These are phyloP conservation scores for Rhingia campestris DNA, from an alignment of 2,888 invertebrate genomes.

Conservation along the genomic window DNA sequence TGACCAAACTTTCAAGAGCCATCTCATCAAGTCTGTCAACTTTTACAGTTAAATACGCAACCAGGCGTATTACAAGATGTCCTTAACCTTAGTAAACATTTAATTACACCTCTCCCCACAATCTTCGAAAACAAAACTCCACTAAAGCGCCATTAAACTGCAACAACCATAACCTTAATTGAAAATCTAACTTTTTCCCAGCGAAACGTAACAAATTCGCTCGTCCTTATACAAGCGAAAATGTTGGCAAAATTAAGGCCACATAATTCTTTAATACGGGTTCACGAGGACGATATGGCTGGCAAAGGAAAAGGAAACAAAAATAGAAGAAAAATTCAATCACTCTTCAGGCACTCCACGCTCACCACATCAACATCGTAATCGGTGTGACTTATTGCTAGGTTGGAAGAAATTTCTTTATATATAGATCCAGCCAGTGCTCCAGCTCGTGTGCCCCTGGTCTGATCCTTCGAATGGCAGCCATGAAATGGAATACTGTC, in stretches of 20 bases:
- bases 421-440: background rate
- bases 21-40: background rate
- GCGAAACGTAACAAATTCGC: conserved; percentile 41
- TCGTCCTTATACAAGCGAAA: conserved; percentile 12
- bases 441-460: conserved; percentile 14
- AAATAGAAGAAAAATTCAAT: conserved; percentile 52
- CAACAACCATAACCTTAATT: conserved; percentile 41
- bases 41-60: conserved; percentile 20
- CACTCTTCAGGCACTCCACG: conserved; percentile 36
- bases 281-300: conserved; percentile 1
- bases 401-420: conserved; percentile 37
- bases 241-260: conserved; percentile 29
- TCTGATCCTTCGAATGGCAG: conserved; percentile 44
- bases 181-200: conserved; percentile 20
- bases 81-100: conserved; percentile 42
- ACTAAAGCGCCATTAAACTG: conserved; percentile 47
- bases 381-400: conserved; percentile 64
- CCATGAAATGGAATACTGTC: conserved; percentile 65
- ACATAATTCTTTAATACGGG: conserved; percentile 36
- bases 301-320: background rate
- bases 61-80: background rate
- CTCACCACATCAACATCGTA: conserved; percentile 32
- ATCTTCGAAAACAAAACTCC: conserved; percentile 20
- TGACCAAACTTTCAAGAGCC: background rate
- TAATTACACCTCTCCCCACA: conserved; percentile 45